phyloP scores from a whole-genome alignment of 2,113 vertebrate genomes.

The Tenebrosternarchus preto region DNA sequence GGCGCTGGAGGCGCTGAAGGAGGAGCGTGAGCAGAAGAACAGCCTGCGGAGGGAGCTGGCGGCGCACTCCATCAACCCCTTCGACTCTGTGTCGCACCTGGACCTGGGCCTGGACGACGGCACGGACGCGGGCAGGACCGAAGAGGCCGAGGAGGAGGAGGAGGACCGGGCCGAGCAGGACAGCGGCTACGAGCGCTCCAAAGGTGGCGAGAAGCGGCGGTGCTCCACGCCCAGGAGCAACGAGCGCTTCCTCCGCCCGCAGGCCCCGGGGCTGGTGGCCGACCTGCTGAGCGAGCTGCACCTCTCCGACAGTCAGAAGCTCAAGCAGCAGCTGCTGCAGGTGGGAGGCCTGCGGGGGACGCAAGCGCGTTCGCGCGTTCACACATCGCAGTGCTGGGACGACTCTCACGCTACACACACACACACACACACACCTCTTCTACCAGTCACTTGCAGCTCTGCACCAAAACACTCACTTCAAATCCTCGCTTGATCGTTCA shows the following conservation, averaged over 20 bases:
- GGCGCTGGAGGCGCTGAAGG: constrained; percentile 80
- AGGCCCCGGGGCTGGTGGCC: constrained; percentile 77
- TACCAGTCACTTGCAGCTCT: no score
- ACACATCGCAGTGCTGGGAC: background rate
- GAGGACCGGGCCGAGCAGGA: constrained; percentile 73
- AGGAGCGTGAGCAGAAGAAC: constrained; percentile 83
- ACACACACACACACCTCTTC: no score
- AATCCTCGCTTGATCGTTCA: no score
- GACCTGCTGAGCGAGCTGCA: constrained; percentile 84
- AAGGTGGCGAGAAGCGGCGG: constrained; percentile 67
- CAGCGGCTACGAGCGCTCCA: constrained; percentile 73
- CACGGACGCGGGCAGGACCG: constrained; percentile 60
- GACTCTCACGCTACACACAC: background rate
- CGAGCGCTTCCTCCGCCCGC: constrained; percentile 72
- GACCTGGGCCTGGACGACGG: constrained; percentile 74
- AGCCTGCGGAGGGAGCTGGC: constrained; percentile 76
- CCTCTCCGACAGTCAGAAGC: constrained; percentile 80
- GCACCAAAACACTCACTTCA: no score
- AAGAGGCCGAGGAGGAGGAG: constrained; percentile 40
- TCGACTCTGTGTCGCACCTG: constrained; percentile 73
- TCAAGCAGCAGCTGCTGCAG: constrained; percentile 82
- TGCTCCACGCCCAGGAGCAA: constrained; percentile 74
- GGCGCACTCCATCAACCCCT: constrained; percentile 70
- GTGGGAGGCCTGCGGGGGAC: constrained; percentile 47
- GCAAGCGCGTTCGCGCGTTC: background rate